phyloP scores from a whole-genome alignment of 2,888 invertebrate species.

The Spialia ferax region DNA sequence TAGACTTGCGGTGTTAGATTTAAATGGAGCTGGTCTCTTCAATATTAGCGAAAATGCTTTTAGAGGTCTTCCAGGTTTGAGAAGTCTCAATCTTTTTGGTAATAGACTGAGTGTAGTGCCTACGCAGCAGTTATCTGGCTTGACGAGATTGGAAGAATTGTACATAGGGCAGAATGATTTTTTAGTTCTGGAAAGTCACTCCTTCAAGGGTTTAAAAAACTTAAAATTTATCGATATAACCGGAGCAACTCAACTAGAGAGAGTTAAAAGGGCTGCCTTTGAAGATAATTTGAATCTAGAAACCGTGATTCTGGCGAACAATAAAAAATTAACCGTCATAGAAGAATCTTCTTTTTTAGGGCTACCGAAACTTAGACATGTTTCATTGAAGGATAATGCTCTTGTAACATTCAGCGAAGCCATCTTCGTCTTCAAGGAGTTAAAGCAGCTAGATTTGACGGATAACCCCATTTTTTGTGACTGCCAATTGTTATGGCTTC shows the following conservation, averaged over 20 bases:
- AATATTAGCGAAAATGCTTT: constrained; percentile 93
- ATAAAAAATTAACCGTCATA: constrained; percentile 90
- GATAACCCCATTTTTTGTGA: constrained; percentile 94
- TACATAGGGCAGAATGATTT: constrained; percentile 95
- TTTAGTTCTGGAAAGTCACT: constrained; percentile 88
- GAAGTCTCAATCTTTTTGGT: constrained; percentile 92
- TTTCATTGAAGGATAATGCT: constrained; percentile 93
- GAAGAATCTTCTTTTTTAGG: constrained; percentile 93
- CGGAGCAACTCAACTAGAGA: constrained; percentile 91
- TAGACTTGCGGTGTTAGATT: constrained; percentile 91
- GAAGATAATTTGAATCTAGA: constrained; percentile 94
- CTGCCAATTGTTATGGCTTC: constrained; percentile 93
- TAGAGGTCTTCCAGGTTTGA: constrained; percentile 91
- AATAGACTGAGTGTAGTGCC: constrained; percentile 92
- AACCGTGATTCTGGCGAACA: constrained; percentile 91
- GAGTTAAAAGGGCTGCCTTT: constrained; percentile 92
- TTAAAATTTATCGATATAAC: constrained; percentile 92
- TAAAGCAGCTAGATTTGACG: constrained; percentile 91
- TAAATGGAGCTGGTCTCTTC: constrained; percentile 93
- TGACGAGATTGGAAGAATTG: constrained; percentile 92
- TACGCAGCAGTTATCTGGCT: constrained; percentile 90
- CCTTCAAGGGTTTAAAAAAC: constrained; percentile 93
- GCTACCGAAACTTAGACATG: constrained; percentile 91
- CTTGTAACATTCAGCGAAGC: constrained; percentile 92
- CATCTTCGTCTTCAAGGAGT: constrained; percentile 92